These are phyloP conservation scores for Eubasilissa regina DNA, from an alignment of 1,140 invertebrate genomes.

Conservation along the genomic window DNA sequence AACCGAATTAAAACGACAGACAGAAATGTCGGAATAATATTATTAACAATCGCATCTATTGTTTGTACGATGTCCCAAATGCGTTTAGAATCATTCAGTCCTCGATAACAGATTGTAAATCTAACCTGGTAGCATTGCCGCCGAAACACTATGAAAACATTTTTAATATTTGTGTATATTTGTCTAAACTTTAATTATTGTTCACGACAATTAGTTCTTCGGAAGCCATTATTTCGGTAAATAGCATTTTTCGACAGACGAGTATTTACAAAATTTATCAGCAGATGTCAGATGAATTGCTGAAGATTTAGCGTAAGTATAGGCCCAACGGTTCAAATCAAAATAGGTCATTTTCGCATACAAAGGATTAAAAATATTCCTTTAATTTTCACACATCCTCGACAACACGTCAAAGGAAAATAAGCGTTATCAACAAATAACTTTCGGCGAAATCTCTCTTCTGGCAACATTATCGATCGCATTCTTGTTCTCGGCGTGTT, in stretches of 20 bases:
- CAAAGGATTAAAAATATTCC: not conserved
- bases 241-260: conserved; percentile 70
- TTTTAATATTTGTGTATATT: conserved; percentile 46
- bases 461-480: conserved; percentile 70
- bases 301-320: conserved; percentile 29
- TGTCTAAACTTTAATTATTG: conserved; percentile 53
- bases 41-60: conserved; percentile 52
- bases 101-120: conserved; percentile 23
- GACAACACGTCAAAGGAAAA: conserved; percentile 63
- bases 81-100: conserved; percentile 12
- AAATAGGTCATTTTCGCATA: conserved; percentile 48
- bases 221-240: conserved; percentile 74
- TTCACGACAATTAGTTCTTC: conserved; percentile 68
- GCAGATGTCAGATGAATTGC: conserved; percentile 64
- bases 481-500: conserved; percentile 55
- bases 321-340: conserved; percentile 34
- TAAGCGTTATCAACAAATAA: conserved; percentile 63
- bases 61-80: conserved; percentile 39
- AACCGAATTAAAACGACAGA: conserved; percentile 25
- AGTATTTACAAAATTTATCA: conserved; percentile 72
- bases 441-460: conserved; percentile 62
- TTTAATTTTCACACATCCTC: conserved; percentile 55
- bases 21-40: conserved; percentile 37
- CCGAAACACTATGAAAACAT: conserved; percentile 32
- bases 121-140: conserved; percentile 38